These are phyloP conservation scores for Melospiza melodia DNA, from an alignment of 2,113 vertebrate species.

Conservation along the genomic window DNA sequence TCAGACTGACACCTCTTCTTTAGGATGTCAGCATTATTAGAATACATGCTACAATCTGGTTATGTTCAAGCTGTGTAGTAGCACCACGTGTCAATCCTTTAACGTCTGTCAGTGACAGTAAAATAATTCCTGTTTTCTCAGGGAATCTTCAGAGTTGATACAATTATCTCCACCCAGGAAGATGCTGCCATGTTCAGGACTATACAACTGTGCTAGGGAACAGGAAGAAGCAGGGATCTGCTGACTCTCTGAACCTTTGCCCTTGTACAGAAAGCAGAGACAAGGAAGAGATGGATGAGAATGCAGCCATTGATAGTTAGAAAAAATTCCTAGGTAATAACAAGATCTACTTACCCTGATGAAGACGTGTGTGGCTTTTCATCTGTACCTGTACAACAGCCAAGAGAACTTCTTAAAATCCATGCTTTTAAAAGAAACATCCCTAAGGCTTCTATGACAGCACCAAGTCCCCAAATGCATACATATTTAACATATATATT, in stretches of 20 bases:
- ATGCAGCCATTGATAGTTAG: neutral
- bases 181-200: neutral
- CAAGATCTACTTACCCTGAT: constrained; percentile 37
- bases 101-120: neutral
- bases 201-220: neutral
- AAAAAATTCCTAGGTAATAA: neutral
- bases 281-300: neutral
- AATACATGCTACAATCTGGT: neutral
- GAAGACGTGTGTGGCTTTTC: constrained; percentile 16
- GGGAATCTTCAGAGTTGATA: neutral
- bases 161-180: neutral
- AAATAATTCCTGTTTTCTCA: neutral
- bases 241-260: neutral
- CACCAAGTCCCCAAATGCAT: neutral
- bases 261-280: neutral
- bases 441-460: neutral
- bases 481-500: neutral
- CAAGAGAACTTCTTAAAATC: constrained; percentile 17
- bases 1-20: neutral
- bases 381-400: constrained; percentile 29
- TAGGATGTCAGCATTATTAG: neutral
- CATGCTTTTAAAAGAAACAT: neutral
- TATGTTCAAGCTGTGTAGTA: neutral
- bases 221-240: neutral
- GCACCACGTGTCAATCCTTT: neutral